phyloP scores from a whole-genome alignment of 1,140 invertebrate genomes.

The Zaprionus inermis region DNA sequence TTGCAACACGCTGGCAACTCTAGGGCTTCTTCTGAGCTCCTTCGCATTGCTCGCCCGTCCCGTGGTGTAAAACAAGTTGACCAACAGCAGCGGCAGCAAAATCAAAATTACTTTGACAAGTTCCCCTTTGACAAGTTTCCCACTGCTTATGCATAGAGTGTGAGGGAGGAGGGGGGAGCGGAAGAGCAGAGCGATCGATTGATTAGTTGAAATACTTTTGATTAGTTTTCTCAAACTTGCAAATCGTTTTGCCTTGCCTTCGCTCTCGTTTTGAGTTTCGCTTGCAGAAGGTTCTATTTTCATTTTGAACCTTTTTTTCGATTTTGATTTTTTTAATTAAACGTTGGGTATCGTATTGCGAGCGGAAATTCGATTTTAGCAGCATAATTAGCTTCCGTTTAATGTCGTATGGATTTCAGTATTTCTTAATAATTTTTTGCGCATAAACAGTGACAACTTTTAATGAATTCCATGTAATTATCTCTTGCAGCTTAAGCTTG shows the following conservation, averaged over 20 bases:
- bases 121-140: conserved; percentile 24
- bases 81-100: conserved; percentile 27
- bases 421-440: no score
- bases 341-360: conserved; percentile 29
- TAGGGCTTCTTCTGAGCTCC: conserved; percentile 40
- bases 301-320: conserved; percentile 2
- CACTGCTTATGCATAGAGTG: no score
- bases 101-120: conserved; percentile 43
- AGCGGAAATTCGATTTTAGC: conserved; percentile 44
- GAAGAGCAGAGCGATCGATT: background rate
- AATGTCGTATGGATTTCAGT: background rate
- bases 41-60: conserved; percentile 15
- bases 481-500: background rate
- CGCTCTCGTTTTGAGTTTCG: no score
- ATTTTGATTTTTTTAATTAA: conserved; percentile 12
- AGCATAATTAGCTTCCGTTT: conserved; percentile 51
- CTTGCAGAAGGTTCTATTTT: no score
- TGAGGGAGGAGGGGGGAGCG: background rate
- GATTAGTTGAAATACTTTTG: conserved; percentile 12
- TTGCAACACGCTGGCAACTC: conserved; percentile 36
- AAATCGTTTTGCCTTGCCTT: background rate
- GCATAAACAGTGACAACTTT: no score
- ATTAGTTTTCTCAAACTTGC: background rate
- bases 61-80: conserved; percentile 34
- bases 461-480: background rate